Conservation (phyloP, 1,140 invertebrate genomes). For the Artemia franciscana region DNA sequence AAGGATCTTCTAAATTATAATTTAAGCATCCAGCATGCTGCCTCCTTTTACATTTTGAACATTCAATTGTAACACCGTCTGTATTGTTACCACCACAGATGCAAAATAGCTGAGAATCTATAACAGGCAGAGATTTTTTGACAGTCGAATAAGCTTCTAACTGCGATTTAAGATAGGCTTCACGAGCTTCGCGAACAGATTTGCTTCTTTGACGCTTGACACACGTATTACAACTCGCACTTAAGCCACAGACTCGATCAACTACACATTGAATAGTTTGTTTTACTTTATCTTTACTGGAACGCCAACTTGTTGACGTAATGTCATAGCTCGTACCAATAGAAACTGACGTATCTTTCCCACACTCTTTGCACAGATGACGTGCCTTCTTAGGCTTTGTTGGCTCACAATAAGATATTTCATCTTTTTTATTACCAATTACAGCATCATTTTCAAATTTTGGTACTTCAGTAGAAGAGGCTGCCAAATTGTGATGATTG, state of each 20-base stretch:
- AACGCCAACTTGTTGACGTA: background rate
- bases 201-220: background rate
- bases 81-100: conserved; percentile 19
- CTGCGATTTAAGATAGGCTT: background rate
- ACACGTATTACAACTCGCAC: background rate
- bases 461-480: no score
- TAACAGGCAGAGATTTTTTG: background rate
- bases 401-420: no score
- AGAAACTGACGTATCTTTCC: background rate
- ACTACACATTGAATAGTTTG: background rate
- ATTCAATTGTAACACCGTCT: conserved; percentile 19
- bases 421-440: no score
- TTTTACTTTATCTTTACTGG: background rate
- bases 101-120: conserved; percentile 9
- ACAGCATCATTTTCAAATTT: no score
- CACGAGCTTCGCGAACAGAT: background rate
- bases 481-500: no score
- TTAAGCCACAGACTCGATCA: background rate
- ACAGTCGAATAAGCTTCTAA: background rate
- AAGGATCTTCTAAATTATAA: conserved; percentile 20
- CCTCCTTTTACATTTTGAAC: conserved; percentile 27
- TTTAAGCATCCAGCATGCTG: conserved; percentile 37
- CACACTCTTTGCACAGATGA: background rate
- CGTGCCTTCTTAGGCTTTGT: background rate
- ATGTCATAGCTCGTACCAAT: background rate